phyloP scores from a whole-genome alignment of 2,797 vertebrate species.

The Nannoperca australis region DNA sequence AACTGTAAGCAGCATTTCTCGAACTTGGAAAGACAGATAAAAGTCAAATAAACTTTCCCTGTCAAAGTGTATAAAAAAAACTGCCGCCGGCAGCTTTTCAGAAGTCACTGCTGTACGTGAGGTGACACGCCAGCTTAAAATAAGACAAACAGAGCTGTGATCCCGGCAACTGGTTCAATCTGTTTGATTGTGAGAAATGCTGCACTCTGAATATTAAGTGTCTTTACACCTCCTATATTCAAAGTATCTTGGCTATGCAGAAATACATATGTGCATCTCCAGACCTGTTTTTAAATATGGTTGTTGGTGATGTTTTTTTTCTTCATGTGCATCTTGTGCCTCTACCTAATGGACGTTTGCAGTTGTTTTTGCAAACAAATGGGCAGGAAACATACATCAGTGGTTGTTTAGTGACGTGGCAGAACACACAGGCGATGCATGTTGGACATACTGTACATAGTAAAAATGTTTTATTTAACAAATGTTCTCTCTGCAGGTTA shows the following conservation, averaged over 20 bases:
- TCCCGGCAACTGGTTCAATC: constrained; percentile 25
- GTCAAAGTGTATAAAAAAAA: not conserved
- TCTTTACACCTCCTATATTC: constrained; percentile 5
- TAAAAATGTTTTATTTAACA: not conserved
- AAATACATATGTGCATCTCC: not conserved
- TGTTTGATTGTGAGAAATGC: not conserved
- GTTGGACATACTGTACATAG: not conserved
- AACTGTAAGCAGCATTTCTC: constrained; percentile 7
- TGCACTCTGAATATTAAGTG: constrained; percentile 33
- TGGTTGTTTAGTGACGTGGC: not conserved
- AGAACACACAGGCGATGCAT: not conserved
- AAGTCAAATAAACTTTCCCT: constrained; percentile 23
- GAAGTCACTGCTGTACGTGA: constrained; percentile 11
- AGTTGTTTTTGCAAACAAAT: not conserved
- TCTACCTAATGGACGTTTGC: not conserved
- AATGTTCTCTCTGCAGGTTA: constrained; percentile 68
- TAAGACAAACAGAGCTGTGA: constrained; percentile 31
- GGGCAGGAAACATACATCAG: not conserved
- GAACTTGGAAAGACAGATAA: not conserved
- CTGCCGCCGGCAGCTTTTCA: constrained; percentile 20
- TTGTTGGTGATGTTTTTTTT: not conserved
- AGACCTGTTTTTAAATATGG: not conserved
- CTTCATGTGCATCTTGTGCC: not conserved
- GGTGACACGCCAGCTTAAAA: constrained; percentile 7
- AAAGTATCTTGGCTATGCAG: not conserved